A percentile compares a stretch with the other conserved stretches of the same genome.
Conservation (phyloP, 2,113 vertebrate species). For the Melospiza melodia region DNA sequence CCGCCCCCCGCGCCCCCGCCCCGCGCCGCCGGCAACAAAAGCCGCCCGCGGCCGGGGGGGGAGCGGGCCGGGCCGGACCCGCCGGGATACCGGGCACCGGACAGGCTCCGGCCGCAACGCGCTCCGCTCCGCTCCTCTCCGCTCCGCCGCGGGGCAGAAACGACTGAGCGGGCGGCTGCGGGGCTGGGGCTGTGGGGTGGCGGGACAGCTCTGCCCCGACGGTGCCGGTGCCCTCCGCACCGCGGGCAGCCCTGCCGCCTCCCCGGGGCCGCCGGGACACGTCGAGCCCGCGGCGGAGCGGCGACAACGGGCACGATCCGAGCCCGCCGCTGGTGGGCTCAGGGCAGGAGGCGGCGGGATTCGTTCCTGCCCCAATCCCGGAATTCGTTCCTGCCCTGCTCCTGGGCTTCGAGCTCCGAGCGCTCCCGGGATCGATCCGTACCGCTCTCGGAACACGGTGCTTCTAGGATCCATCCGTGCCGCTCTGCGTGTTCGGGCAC, state of each 20-base stretch:
- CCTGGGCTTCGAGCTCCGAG: background rate
- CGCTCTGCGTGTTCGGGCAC: background rate
- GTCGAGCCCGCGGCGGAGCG: background rate
- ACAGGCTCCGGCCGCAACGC: too few relatives aligned
- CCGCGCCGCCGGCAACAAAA: too few relatives aligned
- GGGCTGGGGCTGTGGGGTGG: background rate
- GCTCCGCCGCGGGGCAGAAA: background rate
- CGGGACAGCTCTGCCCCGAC: background rate
- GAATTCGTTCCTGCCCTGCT: background rate
- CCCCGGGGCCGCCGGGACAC: background rate
- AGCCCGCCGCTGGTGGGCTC: background rate
- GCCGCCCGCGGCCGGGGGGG: background rate
- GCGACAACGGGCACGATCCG: background rate
- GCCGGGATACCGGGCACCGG: background rate
- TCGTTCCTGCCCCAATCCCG: background rate
- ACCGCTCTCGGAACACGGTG: background rate
- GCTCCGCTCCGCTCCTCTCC: too few relatives aligned
- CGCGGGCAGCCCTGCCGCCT: too few relatives aligned
- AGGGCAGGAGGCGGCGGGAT: background rate
- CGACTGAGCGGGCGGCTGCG: background rate
- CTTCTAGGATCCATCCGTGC: background rate
- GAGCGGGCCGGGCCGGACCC: background rate
- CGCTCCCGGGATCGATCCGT: background rate
- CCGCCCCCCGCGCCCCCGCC: too few relatives aligned
- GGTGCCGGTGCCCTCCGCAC: background rate